These are phyloP conservation scores for Leptinotarsa juncta DNA, from an alignment of 2,888 invertebrate genomes.

Conservation along the genomic window DNA sequence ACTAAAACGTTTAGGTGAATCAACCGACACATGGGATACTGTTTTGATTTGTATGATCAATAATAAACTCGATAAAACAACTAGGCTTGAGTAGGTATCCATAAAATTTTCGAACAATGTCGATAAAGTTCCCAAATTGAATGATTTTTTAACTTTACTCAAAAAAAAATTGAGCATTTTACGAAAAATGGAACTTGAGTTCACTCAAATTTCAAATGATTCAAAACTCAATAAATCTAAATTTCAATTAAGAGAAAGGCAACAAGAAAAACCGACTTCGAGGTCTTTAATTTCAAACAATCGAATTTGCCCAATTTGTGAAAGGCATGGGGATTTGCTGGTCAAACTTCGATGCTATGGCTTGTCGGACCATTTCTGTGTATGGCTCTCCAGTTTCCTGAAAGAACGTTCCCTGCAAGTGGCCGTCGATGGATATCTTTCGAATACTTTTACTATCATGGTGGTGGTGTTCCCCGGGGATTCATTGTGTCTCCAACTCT, in stretches of 20 bases:
- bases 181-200: background rate
- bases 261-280: background rate
- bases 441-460: too few species aligned
- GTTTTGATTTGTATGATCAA: background rate
- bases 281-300: background rate
- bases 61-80: background rate
- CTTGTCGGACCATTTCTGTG: too few species aligned
- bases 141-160: background rate
- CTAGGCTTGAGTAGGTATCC: background rate
- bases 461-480: too few species aligned
- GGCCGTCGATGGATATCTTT: too few species aligned
- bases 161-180: background rate
- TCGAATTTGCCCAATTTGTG: background rate
- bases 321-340: too few species aligned
- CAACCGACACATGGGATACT: background rate
- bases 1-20: background rate
- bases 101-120: too few species aligned
- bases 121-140: background rate
- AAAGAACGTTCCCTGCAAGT: too few species aligned
- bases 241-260: background rate
- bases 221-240: background rate
- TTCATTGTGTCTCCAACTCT: too few species aligned
- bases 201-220: background rate
- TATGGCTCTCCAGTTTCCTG: too few species aligned
- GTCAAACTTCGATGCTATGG: too few species aligned